phyloP scores from a whole-genome alignment of 2,888 invertebrate genomes.

The Orthosia incerta region DNA sequence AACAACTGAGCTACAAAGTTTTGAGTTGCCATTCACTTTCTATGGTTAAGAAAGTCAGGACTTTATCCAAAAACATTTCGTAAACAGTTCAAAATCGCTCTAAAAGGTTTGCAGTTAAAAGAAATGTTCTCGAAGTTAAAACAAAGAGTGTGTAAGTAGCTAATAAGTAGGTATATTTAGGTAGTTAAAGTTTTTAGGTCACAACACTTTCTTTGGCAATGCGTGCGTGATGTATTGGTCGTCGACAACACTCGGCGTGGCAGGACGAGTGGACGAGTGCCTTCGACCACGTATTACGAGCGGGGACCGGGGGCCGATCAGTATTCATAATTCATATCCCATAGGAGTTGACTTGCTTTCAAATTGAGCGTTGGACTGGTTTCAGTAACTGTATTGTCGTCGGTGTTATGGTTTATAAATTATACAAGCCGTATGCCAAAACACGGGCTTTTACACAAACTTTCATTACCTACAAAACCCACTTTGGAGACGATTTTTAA shows the following conservation, averaged over 20 bases:
- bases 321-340: slow-evolving; percentile 25
- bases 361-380: slow-evolving; percentile 6
- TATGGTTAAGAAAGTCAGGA: not conserved
- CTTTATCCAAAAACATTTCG: not conserved
- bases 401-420: not conserved
- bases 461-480: no score
- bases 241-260: slow-evolving; percentile 1
- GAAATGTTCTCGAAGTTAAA: slow-evolving; percentile 24
- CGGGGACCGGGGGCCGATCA: not conserved
- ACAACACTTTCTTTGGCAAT: slow-evolving; percentile 43
- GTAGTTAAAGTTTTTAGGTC: slow-evolving; percentile 43
- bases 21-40: not conserved
- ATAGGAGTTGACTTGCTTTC: slow-evolving; percentile 42
- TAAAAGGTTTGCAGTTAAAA: not conserved
- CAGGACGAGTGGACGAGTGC: slow-evolving; percentile 32
- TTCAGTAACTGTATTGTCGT: not conserved
- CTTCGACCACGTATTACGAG: slow-evolving; percentile 12
- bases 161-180: not conserved
- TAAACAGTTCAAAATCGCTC: not conserved
- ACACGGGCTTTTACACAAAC: no score
- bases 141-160: not conserved
- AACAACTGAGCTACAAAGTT: not conserved
- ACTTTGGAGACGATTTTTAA: no score
- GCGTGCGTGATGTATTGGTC: slow-evolving; percentile 33
- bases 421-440: no score